Conservation (phyloP, 1,140 invertebrate genomes). For the Achatina immaculata region DNA sequence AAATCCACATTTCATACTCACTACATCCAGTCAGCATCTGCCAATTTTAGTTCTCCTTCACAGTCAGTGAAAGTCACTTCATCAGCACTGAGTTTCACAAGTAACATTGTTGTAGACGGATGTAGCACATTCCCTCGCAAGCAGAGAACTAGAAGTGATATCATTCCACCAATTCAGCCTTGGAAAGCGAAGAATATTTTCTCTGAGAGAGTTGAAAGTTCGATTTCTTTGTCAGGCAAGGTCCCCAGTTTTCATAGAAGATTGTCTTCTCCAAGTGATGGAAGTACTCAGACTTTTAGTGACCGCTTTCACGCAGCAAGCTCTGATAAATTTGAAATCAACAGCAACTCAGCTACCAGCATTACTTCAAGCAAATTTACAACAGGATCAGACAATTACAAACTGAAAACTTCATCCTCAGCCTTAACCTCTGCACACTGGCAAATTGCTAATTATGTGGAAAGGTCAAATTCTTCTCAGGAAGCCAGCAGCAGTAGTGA, state of each 20-base stretch:
- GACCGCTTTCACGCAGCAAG: too few relatives aligned
- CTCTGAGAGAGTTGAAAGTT: too few relatives aligned
- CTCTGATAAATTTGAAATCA: background rate
- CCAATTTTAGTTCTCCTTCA: background rate
- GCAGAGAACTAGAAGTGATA: background rate
- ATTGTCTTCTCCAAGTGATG: too few relatives aligned
- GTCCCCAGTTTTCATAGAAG: too few relatives aligned
- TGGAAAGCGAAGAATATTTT: background rate
- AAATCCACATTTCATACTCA: background rate
- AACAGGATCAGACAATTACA: background rate
- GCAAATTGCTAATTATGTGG: background rate
- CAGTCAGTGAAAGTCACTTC: background rate
- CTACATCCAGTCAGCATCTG: background rate
- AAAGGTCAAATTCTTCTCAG: background rate
- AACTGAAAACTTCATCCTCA: background rate
- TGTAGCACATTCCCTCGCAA: conserved; percentile 26
- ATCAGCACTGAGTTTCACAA: background rate
- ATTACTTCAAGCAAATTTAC: background rate
- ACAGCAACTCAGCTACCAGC: background rate
- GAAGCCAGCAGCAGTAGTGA: background rate
- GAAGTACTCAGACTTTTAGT: too few relatives aligned
- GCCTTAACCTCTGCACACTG: background rate
- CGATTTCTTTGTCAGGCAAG: too few relatives aligned
- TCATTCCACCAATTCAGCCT: conserved; percentile 11
- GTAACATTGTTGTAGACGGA: conserved; percentile 1